phyloP scores from a whole-genome alignment of 2,113 vertebrate species.

The Gymnorhina tibicen region DNA sequence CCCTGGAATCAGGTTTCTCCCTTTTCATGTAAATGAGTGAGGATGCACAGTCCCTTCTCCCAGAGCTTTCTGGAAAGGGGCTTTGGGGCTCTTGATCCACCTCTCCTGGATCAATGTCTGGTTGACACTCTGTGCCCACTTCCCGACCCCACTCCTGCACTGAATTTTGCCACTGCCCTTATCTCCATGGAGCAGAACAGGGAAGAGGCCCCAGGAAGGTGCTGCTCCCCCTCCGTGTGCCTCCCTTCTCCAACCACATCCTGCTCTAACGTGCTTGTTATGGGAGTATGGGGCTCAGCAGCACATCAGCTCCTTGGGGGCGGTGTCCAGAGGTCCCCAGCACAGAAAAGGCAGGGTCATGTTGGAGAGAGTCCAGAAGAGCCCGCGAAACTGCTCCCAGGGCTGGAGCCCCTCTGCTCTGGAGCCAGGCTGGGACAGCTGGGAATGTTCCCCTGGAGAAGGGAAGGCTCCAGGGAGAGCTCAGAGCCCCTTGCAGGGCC shows the following conservation, averaged over 20 bases:
- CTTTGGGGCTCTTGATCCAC: too few relatives aligned
- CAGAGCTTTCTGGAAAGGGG: not conserved
- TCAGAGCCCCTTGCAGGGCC: not conserved
- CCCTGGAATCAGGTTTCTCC: not conserved
- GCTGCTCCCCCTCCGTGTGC: not conserved
- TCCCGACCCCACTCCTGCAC: not conserved
- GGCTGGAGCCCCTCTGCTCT: not conserved
- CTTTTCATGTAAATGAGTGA: not conserved
- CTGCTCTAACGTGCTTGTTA: accelerated
- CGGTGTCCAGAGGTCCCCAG: not conserved
- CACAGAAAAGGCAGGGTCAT: not conserved
- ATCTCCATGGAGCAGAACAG: not conserved
- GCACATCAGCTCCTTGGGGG: not conserved
- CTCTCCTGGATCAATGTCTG: not conserved
- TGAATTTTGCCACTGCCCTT: not conserved
- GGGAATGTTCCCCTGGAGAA: not conserved
- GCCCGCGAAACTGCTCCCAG: accelerated
- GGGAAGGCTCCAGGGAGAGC: not conserved
- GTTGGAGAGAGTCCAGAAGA: accelerated
- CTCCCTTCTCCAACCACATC: not conserved
- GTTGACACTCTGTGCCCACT: not conserved
- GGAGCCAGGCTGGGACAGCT: not conserved
- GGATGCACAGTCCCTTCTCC: not conserved
- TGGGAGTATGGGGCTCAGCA: accelerated
- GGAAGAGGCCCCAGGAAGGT: not conserved